A percentile compares a stretch with the other conserved stretches of the same genome.
phyloP scores from a whole-genome alignment of 2,113 vertebrate species.

The Corythornis vintsioides region DNA sequence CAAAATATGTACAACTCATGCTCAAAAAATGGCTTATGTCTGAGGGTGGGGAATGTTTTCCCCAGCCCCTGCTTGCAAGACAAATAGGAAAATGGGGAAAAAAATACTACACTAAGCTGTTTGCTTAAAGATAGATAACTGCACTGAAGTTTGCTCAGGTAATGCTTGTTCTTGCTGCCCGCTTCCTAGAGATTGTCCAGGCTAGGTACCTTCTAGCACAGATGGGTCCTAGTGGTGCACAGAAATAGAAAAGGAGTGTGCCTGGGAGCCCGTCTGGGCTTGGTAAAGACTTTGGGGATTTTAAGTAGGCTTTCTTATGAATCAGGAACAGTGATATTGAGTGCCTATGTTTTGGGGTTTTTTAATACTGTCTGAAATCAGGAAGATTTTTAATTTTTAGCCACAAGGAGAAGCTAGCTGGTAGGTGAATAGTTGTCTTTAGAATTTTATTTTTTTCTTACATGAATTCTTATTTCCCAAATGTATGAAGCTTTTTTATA shows the following conservation, averaged over 20 bases:
- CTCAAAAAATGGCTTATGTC: constrained; percentile 37
- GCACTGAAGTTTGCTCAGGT: background rate
- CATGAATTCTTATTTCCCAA: background rate
- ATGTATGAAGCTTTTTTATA: background rate
- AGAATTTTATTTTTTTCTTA: background rate
- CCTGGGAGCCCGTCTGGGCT: background rate
- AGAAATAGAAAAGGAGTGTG: background rate
- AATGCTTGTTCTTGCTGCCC: background rate
- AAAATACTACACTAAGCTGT: background rate
- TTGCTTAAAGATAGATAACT: background rate
- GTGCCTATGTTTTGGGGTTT: background rate
- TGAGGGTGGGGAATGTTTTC: constrained; percentile 23
- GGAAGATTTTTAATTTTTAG: background rate
- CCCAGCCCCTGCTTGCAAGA: background rate
- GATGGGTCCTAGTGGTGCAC: background rate
- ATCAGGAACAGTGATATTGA: background rate
- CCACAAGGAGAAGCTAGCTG: background rate
- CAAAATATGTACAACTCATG: constrained; percentile 17
- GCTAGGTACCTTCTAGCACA: background rate
- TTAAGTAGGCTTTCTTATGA: background rate
- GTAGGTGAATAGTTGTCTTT: background rate
- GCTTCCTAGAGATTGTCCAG: background rate
- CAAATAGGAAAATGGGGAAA: background rate
- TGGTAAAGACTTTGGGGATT: background rate
- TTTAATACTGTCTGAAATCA: background rate